These are phyloP conservation scores for Listronotus oregonensis DNA, from an alignment of 1,140 invertebrate genomes.

Conservation along the genomic window DNA sequence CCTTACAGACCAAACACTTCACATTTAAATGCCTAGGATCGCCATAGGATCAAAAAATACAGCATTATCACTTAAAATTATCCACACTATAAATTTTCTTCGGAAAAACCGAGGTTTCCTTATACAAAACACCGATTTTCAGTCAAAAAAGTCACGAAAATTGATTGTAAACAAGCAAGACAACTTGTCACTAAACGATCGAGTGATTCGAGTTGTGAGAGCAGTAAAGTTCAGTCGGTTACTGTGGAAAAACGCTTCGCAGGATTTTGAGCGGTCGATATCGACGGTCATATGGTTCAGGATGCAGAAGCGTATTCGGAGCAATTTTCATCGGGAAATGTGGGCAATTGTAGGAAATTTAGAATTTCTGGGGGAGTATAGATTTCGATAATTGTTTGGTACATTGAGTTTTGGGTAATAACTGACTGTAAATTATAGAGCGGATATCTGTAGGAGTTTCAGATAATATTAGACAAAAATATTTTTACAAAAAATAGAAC, in stretches of 20 bases:
- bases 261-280: conserved; percentile 13
- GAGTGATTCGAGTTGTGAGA: conserved; percentile 14
- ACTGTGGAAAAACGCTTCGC: conserved; percentile 22
- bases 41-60: too few species aligned
- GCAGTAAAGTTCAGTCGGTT: conserved; percentile 31
- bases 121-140: not conserved
- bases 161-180: conserved; percentile 24
- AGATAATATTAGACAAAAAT: too few species aligned
- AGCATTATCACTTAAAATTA: conserved; percentile 14
- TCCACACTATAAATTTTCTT: too few species aligned
- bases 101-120: not conserved
- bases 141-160: conserved; percentile 11
- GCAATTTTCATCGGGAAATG: conserved; percentile 10
- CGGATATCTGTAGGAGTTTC: too few species aligned
- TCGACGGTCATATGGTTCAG: not conserved
- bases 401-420: too few species aligned
- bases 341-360: too few species aligned
- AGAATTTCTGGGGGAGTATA: too few species aligned
- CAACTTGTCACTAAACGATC: conserved; percentile 6
- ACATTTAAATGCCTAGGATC: too few species aligned
- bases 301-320: conserved; percentile 22
- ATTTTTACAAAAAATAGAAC: too few species aligned
- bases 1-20: too few species aligned
- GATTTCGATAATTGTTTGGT: too few species aligned
- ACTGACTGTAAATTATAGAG: too few species aligned